Evolutionary conservation across 2,113 vertebrate species (phyloP), one percentile per base, ranked within the genome.

Genomic region (Setophaga coronata): DNA sequence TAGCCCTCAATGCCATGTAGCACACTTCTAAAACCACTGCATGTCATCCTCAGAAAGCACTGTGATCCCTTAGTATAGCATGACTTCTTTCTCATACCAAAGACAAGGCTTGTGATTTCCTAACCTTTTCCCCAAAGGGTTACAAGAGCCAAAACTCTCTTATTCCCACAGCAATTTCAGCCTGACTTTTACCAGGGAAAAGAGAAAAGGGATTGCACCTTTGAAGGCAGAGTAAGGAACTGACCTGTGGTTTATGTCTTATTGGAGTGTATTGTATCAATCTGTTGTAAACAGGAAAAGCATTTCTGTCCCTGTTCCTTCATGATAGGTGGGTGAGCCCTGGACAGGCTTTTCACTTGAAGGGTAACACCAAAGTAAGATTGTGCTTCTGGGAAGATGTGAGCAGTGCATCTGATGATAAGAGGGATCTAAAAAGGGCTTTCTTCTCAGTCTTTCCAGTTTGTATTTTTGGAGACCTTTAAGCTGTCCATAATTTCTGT

Each of bases 331-430:
- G 20, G 11, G 25, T 29, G 14, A 86, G 31, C 34, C 28, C 57
- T 66, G 56, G 51, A 6, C 36, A 29, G n/a, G 8, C 13, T 78
- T 84, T 70, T 90, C 38, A 38, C 14, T 45, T 24, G 33, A 70
- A 70, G 20, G 13, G 7, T 57, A 45, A 14, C 4, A 21, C 29
- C 53, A 71, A 38, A 60, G 18, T 56, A 28, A 88, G 15, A 23
- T 56, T 60, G 20, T 40, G 26, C 10, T 69, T 20, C 70, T 72
- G 62, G 34, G 53, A 17, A 64, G 23, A 34, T 3, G 1, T 10
- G 12, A 47, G 4, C 20, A n/a, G 34, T 47, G 7, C 5, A 34
- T 36, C n/a, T 74, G 28, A 18, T 23, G 42, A 11, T 0, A 0
- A 89, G 23, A 8, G 67, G 33, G 33, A 66, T 70, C 87, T 73